A percentile compares a stretch with the other conserved stretches of the same genome.
phyloP scores from a whole-genome alignment of 92 coral and sea anemone genomes.

The Palythoa grandis region DNA sequence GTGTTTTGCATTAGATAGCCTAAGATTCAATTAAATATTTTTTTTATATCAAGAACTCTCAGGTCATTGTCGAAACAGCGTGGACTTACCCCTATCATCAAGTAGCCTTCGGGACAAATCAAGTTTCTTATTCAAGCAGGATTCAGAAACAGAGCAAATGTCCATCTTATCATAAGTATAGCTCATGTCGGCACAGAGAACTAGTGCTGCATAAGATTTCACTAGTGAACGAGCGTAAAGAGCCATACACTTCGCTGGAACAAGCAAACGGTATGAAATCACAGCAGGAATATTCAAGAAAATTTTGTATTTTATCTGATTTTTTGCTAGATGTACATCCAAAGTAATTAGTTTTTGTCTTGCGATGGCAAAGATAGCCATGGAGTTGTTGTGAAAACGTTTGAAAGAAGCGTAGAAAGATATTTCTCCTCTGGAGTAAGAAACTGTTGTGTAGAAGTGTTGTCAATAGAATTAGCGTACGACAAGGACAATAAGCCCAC shows the following conservation, averaged over 20 bases:
- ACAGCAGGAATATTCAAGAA: too few species aligned
- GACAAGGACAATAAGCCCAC: too few species aligned
- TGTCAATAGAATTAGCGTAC: too few species aligned
- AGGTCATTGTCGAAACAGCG: not conserved
- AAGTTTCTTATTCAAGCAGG: not conserved
- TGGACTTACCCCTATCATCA: not conserved
- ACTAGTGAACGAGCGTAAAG: not conserved
- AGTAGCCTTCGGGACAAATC: constrained; percentile 43
- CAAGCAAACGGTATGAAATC: too few species aligned
- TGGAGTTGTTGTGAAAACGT: too few species aligned
- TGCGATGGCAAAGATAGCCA: too few species aligned
- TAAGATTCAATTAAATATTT: not conserved
- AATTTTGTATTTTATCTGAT: too few species aligned
- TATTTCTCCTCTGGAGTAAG: too few species aligned
- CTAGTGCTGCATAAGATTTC: not conserved
- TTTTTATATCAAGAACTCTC: not conserved
- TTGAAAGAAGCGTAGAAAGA: too few species aligned
- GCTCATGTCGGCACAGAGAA: not conserved
- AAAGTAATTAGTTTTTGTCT: too few species aligned
- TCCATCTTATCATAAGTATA: not conserved
- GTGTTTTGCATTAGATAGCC: constrained; percentile 19
- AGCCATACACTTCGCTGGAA: not conserved
- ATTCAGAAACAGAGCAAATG: not conserved
- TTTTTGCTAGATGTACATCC: too few species aligned
- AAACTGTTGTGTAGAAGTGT: too few species aligned